Evolutionary conservation across 2,113 vertebrate genomes (phyloP).

Genomic region (Melanostigma gelatinosum): DNA sequence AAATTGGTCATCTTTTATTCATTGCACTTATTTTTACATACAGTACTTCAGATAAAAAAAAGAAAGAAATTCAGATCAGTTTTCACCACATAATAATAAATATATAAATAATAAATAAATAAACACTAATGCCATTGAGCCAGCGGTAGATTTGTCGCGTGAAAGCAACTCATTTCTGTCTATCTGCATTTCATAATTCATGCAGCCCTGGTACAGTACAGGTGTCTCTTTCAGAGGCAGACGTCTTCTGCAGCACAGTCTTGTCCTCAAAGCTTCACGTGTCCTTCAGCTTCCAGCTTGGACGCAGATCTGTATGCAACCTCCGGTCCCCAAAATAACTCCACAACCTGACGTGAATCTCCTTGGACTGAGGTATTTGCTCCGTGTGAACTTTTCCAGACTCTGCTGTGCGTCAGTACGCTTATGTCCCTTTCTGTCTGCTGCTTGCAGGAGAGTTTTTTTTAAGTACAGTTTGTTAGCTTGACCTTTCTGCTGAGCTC

Average conservation of each 20-base stretch:
- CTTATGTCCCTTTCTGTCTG: conserved; percentile 17
- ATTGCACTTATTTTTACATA: conserved; percentile 41
- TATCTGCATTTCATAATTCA: neutral
- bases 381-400: conserved; percentile 25
- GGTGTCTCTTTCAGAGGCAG: conserved; percentile 8
- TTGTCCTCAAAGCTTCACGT: conserved; percentile 31
- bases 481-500: conserved; percentile 72
- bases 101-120: conserved; percentile 67
- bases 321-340: conserved; percentile 7
- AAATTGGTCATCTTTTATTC: conserved; percentile 48
- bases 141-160: conserved; percentile 54
- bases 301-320: neutral
- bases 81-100: conserved; percentile 50
- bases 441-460: neutral
- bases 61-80: conserved; percentile 21
- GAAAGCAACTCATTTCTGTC: conserved; percentile 10
- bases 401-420: conserved; percentile 4
- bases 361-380: conserved; percentile 32
- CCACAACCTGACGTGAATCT: conserved; percentile 16
- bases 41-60: conserved; percentile 47
- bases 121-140: conserved; percentile 39
- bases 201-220: conserved; percentile 23
- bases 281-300: conserved; percentile 18
- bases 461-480: conserved; percentile 17
- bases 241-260: neutral